Evolutionary conservation across 92 coral and sea anemone genomes (phyloP).

Genomic region (Paramuricea clavata): DNA sequence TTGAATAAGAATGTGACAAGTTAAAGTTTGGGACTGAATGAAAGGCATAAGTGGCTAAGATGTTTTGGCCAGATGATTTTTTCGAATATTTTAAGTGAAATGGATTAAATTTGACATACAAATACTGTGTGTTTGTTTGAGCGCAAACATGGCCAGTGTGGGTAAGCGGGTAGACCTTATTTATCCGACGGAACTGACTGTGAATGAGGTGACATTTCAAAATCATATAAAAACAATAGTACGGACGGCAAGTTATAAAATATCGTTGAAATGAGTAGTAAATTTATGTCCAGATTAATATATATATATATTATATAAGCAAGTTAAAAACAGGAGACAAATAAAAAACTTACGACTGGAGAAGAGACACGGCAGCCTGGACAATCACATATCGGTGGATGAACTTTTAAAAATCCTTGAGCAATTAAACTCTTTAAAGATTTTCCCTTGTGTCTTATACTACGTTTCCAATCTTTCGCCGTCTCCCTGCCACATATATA

Average conservation of each 20-base stretch:
- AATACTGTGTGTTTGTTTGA: not conserved
- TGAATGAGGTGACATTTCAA: no score
- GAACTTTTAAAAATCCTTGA: constrained; percentile 92
- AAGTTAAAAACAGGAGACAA: no score
- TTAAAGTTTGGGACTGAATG: no score
- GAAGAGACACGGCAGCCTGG: constrained; percentile 98
- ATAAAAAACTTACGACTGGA: constrained; percentile 86
- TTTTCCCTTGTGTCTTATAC: constrained; percentile 96
- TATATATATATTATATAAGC: not conserved
- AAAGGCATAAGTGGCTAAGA: not conserved
- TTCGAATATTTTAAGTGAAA: no score
- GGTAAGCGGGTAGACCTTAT: constrained; percentile 7
- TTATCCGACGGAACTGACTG: no score
- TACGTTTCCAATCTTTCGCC: constrained; percentile 99
- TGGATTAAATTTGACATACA: not conserved
- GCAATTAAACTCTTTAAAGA: constrained; percentile 97
- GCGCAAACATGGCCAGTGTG: not conserved
- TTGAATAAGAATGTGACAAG: not conserved
- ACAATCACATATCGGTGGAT: constrained; percentile 99
- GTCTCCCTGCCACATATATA: constrained; percentile 99
- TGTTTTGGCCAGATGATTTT: not conserved
- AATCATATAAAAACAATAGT: no score
- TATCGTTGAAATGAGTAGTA: no score
- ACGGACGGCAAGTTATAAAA: no score
- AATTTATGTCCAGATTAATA: no score